Evolutionary conservation across 1,140 invertebrate genomes (phyloP), one percentile per base, ranked within the genome.

Genomic region (Ptiloglossa arizonensis): DNA sequence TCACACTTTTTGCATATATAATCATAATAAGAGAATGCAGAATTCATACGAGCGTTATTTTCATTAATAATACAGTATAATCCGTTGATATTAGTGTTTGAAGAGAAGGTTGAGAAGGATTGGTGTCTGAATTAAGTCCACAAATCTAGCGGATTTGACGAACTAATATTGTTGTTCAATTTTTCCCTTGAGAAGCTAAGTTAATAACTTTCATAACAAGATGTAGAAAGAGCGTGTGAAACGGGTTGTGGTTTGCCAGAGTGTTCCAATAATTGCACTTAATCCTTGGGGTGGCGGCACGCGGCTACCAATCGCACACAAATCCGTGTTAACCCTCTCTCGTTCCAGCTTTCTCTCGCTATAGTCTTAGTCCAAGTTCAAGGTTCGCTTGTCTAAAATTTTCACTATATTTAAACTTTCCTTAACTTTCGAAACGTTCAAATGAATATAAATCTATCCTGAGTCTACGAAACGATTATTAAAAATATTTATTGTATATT

Each of bases 231-330:
- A 85, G 72, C 84, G 82, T 85, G 83, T 85, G 83, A 85, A 85
- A 85, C 79, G 83, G 82, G 74, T 79, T 87, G 91, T 70, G 91
- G 90, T 89, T 79, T 86, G 81, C 73, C 79, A 52, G 67, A 82
- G 85, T 86, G 85, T 90, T 91, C 86, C 88, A 91, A 90, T 91
- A 91, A 91, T 92, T 92, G 90, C 87, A 74, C 86, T 85, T 93
- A 93, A 93, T 91, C 91, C 91, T 79, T 81, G 75, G 88, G 90
- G 88, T 89, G 86, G 80, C 78, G 78, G 63, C 87, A 89, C 87
- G 87, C 86, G 87, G 73, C 84, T 38, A 60, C 52, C 54, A 71
- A 80, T 81, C 79, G 57, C 44, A 54, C 72, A 74, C 79, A 83
- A 83, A 88, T 86, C 86, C 79, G 57, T 56, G 48, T 77, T 64